Conservation (phyloP, 2,113 vertebrate genomes). For the Proterorhinus semilunaris region DNA sequence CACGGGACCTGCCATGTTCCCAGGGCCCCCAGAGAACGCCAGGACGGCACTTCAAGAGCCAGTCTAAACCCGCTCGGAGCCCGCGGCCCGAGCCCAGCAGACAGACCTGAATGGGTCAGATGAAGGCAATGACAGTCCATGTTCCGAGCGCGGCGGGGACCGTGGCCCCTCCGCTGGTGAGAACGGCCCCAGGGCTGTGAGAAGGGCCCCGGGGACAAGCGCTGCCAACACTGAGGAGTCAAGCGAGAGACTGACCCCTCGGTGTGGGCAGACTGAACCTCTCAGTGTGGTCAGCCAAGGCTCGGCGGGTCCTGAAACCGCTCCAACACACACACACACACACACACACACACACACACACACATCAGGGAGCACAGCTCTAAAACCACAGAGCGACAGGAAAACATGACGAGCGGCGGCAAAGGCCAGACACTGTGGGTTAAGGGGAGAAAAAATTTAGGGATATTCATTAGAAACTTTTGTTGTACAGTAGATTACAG, state of each 20-base stretch:
- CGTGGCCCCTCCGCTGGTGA: conserved; percentile 58
- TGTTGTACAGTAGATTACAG: no score
- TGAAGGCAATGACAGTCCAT: conserved; percentile 50
- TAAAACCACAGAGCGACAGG: no score
- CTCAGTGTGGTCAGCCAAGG: conserved; percentile 36
- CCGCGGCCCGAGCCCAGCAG: not conserved
- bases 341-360: not conserved
- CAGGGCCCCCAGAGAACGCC: conserved; percentile 54
- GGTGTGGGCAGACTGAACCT: conserved; percentile 20
- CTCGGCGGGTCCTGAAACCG: not conserved
- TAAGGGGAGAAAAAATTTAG: no score
- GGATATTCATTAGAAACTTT: no score
- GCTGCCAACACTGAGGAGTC: conserved; percentile 19
- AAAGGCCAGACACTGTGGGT: no score
- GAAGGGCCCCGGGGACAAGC: conserved; percentile 39
- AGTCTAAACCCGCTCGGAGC: conserved; percentile 23
- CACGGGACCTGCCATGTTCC: conserved; percentile 48
- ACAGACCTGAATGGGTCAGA: conserved; percentile 21
- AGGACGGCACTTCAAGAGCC: conserved; percentile 20
- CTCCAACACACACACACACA: not conserved
- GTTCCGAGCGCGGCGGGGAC: conserved; percentile 41
- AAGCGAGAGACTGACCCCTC: conserved; percentile 30
- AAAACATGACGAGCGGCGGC: no score
- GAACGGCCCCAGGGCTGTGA: conserved; percentile 53
- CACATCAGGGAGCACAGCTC: not conserved